Conservation (phyloP, 2,113 vertebrate genomes). For the Sakesphorus luctuosus region DNA sequence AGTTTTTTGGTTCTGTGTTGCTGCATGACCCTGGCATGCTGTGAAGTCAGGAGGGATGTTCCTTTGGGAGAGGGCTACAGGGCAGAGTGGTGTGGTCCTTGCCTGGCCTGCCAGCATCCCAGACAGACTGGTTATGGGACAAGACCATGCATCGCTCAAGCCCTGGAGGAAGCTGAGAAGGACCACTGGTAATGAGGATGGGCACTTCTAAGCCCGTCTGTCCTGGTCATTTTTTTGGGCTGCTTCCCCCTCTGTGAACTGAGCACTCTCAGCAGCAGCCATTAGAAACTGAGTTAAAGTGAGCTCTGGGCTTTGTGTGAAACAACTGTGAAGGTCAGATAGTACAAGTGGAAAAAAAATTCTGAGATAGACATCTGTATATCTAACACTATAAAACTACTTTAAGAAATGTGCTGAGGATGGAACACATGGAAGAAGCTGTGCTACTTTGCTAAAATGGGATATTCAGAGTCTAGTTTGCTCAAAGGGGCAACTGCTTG, state of each 20-base stretch:
- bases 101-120: not conserved
- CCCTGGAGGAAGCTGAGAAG: not conserved
- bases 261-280: not conserved
- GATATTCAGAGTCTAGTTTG: not conserved
- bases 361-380: not conserved
- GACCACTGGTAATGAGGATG: fast-evolving
- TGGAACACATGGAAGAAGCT: not conserved
- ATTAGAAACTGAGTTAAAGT: not conserved
- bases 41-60: not conserved
- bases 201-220: not conserved
- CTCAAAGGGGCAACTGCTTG: slow-evolving; percentile 11
- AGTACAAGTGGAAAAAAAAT: not conserved
- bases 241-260: not conserved
- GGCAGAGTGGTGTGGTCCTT: not conserved
- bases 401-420: not conserved
- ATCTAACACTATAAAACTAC: not conserved
- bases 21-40: not conserved
- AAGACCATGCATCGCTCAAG: fast-evolving
- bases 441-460: not conserved
- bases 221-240: not conserved
- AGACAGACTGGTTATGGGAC: not conserved
- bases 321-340: not conserved
- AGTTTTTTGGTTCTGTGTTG: not conserved
- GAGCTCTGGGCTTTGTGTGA: not conserved
- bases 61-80: not conserved